Conservation (phyloP, 2,888 invertebrate genomes). For the Drosophila nigritarsus region DNA sequence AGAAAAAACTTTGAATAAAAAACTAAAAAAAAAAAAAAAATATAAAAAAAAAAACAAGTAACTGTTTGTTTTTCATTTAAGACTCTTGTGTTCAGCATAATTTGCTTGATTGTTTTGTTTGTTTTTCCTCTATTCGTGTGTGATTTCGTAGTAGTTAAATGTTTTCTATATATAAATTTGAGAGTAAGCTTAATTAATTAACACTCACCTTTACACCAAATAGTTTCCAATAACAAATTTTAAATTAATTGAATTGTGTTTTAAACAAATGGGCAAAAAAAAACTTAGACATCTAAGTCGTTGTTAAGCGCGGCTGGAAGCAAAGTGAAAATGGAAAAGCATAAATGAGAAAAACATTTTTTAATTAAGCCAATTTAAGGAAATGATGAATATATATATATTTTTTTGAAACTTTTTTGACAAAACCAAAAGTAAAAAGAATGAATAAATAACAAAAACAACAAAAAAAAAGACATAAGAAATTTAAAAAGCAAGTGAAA, state of each 20-base stretch:
- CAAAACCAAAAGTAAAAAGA: conserved; percentile 53
- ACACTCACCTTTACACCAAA: conserved; percentile 35
- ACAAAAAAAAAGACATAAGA: conserved; percentile 41
- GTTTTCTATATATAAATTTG: conserved; percentile 46
- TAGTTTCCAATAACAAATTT: conserved; percentile 62
- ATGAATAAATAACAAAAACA: conserved; percentile 50
- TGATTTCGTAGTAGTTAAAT: conserved; percentile 58
- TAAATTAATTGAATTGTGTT: conserved; percentile 64
- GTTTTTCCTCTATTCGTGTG: conserved; percentile 23
- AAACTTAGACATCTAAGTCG: conserved; percentile 48
- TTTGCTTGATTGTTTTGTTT: conserved; percentile 28
- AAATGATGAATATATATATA: conserved; percentile 79
- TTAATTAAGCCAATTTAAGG: conserved; percentile 79
- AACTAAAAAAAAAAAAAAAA: conserved; percentile 25
- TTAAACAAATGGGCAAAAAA: conserved; percentile 30
- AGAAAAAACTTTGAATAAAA: conserved; percentile 58
- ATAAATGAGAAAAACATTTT: conserved; percentile 67
- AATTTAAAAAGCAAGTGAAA: conserved; percentile 8
- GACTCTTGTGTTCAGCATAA: conserved; percentile 34
- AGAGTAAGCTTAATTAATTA: conserved; percentile 37
- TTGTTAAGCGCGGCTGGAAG: conserved; percentile 44
- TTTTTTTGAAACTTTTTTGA: conserved; percentile 84
- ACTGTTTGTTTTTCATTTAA: conserved; percentile 50
- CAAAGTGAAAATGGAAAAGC: conserved; percentile 36
- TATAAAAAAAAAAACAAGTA: conserved; percentile 40